Conservation (phyloP, 2,113 vertebrate genomes). For the Megaleporinus macrocephalus region DNA sequence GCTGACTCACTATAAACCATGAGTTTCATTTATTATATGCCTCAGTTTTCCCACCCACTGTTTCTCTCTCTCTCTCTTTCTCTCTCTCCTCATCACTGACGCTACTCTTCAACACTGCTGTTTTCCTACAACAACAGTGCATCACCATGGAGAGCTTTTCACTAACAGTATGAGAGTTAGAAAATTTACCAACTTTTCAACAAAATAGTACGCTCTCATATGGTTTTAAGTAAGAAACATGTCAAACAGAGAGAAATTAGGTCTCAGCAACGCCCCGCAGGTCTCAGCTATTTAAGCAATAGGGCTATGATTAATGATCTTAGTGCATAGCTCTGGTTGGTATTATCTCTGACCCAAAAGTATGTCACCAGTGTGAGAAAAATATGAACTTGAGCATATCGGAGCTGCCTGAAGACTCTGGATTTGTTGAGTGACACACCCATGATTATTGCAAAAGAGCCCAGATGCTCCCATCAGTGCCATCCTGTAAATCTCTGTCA, state of each 20-base stretch:
- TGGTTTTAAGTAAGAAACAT: slow-evolving; percentile 10
- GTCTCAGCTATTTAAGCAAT: slow-evolving; percentile 25
- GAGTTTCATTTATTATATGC: background rate
- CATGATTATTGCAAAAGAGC: background rate
- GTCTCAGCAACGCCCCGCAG: background rate
- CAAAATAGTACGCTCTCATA: slow-evolving; percentile 2
- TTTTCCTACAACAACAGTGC: slow-evolving; percentile 40
- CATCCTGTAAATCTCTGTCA: background rate
- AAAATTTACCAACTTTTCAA: slow-evolving; percentile 23
- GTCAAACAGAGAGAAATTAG: background rate
- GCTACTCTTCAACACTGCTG: background rate
- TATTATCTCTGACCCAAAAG: slow-evolving; percentile 26
- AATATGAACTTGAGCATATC: background rate
- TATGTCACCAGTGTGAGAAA: background rate
- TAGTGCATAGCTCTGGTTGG: slow-evolving; percentile 25
- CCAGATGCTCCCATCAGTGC: slow-evolving; percentile 30
- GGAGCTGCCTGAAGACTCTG: background rate
- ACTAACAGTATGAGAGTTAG: background rate
- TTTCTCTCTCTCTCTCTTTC: background rate
- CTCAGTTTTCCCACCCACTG: background rate
- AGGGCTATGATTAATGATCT: slow-evolving; percentile 15
- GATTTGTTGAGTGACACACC: background rate
- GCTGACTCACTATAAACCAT: slow-evolving; percentile 29
- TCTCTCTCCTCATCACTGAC: slow-evolving; percentile 7
- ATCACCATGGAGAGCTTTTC: slow-evolving; percentile 47